Evolutionary conservation across 2,113 vertebrate genomes (phyloP).

Genomic region (Anas platyrhynchos): DNA sequence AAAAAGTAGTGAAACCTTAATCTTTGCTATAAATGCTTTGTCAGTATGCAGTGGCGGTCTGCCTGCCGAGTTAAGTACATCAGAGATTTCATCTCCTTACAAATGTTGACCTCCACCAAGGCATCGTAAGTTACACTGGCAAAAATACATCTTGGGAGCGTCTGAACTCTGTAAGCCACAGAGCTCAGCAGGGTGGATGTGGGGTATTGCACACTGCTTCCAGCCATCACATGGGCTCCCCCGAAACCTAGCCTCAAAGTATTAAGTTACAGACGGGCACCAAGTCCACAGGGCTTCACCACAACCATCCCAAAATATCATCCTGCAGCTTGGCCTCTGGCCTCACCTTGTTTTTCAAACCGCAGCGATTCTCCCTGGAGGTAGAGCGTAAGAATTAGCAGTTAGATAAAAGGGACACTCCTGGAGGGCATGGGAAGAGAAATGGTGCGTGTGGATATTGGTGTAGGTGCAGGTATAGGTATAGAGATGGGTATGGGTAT

Average conservation of each 20-base stretch:
- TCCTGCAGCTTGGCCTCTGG: not conserved
- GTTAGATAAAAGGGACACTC: not conserved
- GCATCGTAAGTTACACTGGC: not conserved
- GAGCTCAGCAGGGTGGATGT: not conserved
- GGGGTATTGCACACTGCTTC: not conserved
- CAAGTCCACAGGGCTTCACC: not conserved
- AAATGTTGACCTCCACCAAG: not conserved
- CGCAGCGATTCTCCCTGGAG: not conserved
- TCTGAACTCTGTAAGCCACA: not conserved
- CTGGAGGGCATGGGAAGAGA: not conserved
- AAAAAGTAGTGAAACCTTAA: slow-evolving; percentile 17
- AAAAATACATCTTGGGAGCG: not conserved
- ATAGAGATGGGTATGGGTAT: no score
- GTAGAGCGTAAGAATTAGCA: not conserved
- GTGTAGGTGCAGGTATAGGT: no score
- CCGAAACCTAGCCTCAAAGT: not conserved
- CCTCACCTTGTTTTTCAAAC: not conserved
- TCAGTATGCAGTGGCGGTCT: not conserved
- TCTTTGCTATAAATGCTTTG: slow-evolving; percentile 37
- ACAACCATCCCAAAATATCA: not conserved
- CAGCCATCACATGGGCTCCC: not conserved
- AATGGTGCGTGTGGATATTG: not conserved
- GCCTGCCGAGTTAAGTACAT: slow-evolving; percentile 35
- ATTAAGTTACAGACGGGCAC: not conserved
- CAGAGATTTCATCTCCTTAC: slow-evolving; percentile 18